phyloP scores from a whole-genome alignment of 2,888 invertebrate species.

The Orthosia incerta region DNA sequence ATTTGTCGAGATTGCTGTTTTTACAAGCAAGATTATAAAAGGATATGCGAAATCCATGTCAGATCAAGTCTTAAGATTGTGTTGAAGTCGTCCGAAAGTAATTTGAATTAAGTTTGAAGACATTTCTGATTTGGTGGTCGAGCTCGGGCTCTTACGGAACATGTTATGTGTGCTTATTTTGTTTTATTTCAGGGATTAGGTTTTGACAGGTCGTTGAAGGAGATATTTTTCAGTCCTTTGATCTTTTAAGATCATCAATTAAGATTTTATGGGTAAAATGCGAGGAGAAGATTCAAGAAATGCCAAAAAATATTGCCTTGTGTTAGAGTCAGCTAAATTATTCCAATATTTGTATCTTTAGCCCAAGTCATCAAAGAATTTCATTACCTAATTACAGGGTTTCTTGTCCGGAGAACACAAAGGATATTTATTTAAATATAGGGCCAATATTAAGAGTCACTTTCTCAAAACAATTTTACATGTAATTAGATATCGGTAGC shows the following conservation, averaged over 20 bases:
- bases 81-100: constrained; percentile 43
- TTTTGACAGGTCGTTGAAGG: constrained; percentile 20
- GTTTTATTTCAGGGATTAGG: constrained; percentile 23
- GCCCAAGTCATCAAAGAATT: background rate
- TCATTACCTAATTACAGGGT: background rate
- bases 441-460: constrained; percentile 22
- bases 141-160: background rate
- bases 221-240: background rate
- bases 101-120: constrained; percentile 45
- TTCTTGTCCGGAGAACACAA: background rate
- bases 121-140: constrained; percentile 23
- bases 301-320: no score
- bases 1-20: constrained; percentile 65
- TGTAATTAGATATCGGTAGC: constrained; percentile 59
- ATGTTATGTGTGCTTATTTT: background rate
- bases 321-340: background rate
- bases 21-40: constrained; percentile 59
- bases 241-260: constrained; percentile 15
- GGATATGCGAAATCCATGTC: constrained; percentile 45
- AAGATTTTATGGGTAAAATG: background rate
- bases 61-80: constrained; percentile 53
- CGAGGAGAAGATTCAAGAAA: background rate
- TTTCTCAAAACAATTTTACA: constrained; percentile 44
- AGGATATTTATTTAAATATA: constrained; percentile 6
- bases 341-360: background rate